Conservation (phyloP, 2,888 invertebrate species). For the Hydroisotoma schaefferi region DNA sequence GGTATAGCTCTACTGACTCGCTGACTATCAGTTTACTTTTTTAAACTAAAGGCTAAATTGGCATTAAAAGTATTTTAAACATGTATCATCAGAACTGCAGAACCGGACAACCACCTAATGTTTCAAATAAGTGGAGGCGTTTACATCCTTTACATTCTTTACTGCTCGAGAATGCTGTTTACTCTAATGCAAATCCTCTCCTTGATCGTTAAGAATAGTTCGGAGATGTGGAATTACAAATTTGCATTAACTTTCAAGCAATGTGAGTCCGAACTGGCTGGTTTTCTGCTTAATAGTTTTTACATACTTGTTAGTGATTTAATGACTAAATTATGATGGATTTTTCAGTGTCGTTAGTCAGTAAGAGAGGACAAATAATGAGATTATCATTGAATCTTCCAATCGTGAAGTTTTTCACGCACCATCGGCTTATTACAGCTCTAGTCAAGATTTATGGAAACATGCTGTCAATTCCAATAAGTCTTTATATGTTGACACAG, state of each 20-base stretch:
- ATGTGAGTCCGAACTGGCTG: slow-evolving; percentile 13
- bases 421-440: slow-evolving; percentile 32
- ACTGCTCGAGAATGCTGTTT: slow-evolving; percentile 19
- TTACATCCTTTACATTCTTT: slow-evolving; percentile 23
- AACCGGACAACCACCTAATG: no score
- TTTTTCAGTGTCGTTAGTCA: neutral
- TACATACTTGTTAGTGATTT: no score
- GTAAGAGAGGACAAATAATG: slow-evolving; percentile 21
- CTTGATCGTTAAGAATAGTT: slow-evolving; percentile 25
- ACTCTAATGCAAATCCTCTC: slow-evolving; percentile 24
- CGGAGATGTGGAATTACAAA: slow-evolving; percentile 40
- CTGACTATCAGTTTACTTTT: no score
- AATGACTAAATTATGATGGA: neutral
- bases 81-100: no score
- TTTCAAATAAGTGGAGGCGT: slow-evolving; percentile 23
- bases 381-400: slow-evolving; percentile 24
- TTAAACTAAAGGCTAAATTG: no score
- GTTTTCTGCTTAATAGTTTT: no score
- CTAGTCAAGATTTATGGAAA: slow-evolving; percentile 23
- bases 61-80: no score
- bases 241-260: slow-evolving; percentile 32
- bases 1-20: no score
- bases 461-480: slow-evolving; percentile 22
- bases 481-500: slow-evolving; percentile 16
- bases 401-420: slow-evolving; percentile 22